Evolutionary conservation across 2,113 vertebrate species (phyloP).

Genomic region (Alligator sinensis): DNA sequence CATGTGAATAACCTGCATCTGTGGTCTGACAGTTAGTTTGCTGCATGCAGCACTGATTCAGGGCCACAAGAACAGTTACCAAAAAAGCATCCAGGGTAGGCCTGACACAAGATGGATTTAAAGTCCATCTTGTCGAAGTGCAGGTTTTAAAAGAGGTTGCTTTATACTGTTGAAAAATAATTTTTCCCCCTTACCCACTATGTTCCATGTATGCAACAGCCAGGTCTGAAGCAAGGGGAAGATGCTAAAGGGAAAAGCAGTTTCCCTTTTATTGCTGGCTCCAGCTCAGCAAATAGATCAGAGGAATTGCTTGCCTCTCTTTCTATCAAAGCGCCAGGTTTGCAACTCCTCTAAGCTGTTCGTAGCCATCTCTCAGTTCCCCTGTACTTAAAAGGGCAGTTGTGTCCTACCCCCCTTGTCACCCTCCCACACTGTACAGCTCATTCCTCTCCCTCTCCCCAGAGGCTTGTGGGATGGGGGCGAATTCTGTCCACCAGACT

Average conservation of each 20-base stretch:
- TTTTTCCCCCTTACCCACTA: background rate
- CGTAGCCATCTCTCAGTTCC: background rate
- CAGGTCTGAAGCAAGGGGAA: background rate
- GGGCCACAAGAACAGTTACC: background rate
- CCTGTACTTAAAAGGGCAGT: background rate
- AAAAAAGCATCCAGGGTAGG: background rate
- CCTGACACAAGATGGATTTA: accelerated
- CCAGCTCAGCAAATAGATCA: background rate
- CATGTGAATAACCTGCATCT: accelerated
- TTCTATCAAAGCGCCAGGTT: background rate
- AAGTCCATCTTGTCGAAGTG: accelerated
- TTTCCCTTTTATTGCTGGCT: background rate
- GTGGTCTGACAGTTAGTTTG: background rate
- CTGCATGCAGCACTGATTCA: background rate
- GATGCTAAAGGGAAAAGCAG: background rate
- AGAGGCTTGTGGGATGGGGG: background rate
- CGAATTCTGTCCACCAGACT: background rate
- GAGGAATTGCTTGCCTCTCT: background rate
- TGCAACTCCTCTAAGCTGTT: background rate
- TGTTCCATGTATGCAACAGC: background rate
- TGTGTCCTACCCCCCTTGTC: background rate
- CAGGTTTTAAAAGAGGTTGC: background rate
- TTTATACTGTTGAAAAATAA: accelerated
- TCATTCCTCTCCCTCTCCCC: background rate
- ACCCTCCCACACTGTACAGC: background rate